These are phyloP conservation scores for Brachyrhaphis roseni DNA, from an alignment of 2,797 vertebrate species.

Conservation along the genomic window DNA sequence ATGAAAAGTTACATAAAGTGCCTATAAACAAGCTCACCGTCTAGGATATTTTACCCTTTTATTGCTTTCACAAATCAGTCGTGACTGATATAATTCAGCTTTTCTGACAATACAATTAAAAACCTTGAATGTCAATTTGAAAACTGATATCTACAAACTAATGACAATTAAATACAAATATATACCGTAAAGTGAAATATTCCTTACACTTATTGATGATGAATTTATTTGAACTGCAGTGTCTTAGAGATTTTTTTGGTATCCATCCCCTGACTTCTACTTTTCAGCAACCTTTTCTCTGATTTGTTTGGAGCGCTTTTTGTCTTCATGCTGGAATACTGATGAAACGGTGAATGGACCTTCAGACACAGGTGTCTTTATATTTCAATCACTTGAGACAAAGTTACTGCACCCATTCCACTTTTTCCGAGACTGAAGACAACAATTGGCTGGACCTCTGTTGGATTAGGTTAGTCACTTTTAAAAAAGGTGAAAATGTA, in stretches of 20 bases:
- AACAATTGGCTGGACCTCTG: neutral
- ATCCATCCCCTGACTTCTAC: neutral
- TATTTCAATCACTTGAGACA: neutral
- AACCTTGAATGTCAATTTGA: neutral
- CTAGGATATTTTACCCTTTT: neutral
- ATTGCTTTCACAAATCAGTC: neutral
- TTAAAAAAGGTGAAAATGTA: neutral
- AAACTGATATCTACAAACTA: neutral
- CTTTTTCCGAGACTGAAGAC: neutral
- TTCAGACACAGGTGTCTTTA: neutral
- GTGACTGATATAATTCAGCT: neutral
- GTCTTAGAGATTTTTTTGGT: neutral
- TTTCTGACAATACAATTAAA: neutral
- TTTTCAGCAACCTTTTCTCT: neutral
- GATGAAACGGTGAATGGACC: neutral
- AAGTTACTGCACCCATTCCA: neutral
- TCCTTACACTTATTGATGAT: neutral
- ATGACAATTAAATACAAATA: neutral
- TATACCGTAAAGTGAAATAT: neutral
- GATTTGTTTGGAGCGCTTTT: neutral
- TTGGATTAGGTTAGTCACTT: neutral
- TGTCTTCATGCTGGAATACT: neutral
- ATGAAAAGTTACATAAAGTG: neutral
- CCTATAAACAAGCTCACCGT: neutral
- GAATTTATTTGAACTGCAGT: neutral